Evolutionary conservation across 2,797 vertebrate genomes (phyloP).

Genomic region (Epinephelus awoara): DNA sequence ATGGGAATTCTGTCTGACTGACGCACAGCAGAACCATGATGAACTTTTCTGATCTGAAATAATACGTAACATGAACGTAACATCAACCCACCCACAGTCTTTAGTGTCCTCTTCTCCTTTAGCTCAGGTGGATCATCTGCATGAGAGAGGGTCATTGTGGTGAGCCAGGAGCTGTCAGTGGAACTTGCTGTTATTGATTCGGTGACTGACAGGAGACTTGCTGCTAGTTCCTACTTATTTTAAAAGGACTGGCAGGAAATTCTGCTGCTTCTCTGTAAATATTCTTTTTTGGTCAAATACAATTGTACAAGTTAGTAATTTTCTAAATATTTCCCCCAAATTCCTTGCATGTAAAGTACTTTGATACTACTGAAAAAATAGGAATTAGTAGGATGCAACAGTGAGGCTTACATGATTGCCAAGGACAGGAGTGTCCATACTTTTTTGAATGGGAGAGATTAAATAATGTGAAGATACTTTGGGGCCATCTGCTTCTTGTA

Average conservation of each 20-base stretch:
- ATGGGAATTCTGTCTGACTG: neutral
- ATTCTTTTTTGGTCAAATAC: neutral
- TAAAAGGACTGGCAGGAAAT: neutral
- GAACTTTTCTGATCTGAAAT: neutral
- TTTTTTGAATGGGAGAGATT: too few species aligned
- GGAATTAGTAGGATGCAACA: too few species aligned
- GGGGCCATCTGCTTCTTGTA: too few species aligned
- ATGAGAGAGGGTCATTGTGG: conserved; percentile 2
- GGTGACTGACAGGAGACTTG: neutral
- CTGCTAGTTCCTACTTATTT: neutral
- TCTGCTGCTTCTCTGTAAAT: too few species aligned
- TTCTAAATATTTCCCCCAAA: neutral
- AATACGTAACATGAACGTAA: neutral
- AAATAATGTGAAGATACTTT: too few species aligned
- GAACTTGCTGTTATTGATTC: neutral
- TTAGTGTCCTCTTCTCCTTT: neutral
- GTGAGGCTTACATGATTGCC: too few species aligned
- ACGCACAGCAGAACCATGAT: neutral
- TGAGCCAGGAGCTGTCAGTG: conserved; percentile 3
- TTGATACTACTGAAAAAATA: neutral
- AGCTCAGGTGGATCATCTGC: neutral
- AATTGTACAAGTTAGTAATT: neutral
- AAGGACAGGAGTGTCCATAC: too few species aligned
- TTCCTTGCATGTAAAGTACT: too few species aligned
- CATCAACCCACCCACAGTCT: neutral